A percentile compares a stretch with the other conserved stretches of the same genome.
phyloP scores from a whole-genome alignment of 2,113 vertebrate genomes.

The Empidonax alnorum region DNA sequence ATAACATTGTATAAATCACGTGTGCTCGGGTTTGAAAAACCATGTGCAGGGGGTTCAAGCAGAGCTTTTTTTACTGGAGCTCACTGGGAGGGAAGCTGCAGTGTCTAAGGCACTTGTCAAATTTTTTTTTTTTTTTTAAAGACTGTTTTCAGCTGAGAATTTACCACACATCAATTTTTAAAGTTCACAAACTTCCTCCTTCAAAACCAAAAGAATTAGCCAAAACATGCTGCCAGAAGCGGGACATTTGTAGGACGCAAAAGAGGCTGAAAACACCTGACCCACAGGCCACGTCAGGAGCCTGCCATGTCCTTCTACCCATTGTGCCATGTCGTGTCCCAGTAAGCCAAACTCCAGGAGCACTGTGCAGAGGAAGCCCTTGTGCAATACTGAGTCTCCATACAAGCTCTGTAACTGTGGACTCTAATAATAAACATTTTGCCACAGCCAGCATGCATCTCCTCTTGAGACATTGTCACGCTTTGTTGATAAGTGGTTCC shows the following conservation, averaged over 20 bases:
- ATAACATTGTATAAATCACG: not conserved
- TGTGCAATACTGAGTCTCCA: not conserved
- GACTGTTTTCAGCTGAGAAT: not conserved
- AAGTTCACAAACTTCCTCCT: not conserved
- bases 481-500: not conserved
- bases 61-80: not conserved
- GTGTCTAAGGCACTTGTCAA: not conserved
- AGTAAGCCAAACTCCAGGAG: not conserved
- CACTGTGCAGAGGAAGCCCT: not conserved
- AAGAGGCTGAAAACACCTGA: not conserved
- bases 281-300: not conserved
- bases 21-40: constrained; percentile 10
- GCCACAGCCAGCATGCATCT: not conserved
- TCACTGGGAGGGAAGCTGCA: not conserved
- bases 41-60: not conserved
- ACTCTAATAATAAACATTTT: not conserved
- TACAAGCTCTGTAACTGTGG: not conserved
- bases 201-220: not conserved
- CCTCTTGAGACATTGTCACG: not conserved
- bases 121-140: not conserved
- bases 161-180: not conserved
- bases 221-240: not conserved
- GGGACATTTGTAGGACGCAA: not conserved
- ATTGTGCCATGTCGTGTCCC: too few relatives aligned
- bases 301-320: rapidly evolving